Evolutionary conservation across 2,113 vertebrate genomes (phyloP).

Genomic region (Eublepharis macularius): DNA sequence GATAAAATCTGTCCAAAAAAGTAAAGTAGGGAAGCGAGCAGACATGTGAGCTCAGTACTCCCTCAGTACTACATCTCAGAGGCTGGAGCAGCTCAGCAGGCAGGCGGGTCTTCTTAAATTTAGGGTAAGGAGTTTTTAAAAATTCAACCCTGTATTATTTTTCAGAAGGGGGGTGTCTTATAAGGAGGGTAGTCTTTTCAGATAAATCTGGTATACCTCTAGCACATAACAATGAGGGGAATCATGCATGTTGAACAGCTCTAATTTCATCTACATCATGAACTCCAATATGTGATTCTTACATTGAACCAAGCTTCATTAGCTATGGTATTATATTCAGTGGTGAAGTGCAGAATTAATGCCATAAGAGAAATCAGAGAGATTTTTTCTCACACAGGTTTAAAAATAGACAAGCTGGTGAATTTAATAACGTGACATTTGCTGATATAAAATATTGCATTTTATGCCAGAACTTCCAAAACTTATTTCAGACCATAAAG

Average conservation of each 20-base stretch:
- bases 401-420: background rate
- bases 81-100: no score
- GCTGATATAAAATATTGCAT: background rate
- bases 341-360: background rate
- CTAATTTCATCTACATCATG: background rate
- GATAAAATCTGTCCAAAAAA: background rate
- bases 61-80: no score
- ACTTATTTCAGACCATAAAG: background rate
- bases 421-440: background rate
- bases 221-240: background rate
- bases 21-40: background rate
- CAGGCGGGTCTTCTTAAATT: no score
- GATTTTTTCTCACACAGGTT: background rate
- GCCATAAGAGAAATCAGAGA: background rate
- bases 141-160: no score
- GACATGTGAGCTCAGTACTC: no score
- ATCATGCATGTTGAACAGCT: background rate
- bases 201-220: no score
- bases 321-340: no score
- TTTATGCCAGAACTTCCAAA: conserved; percentile 9
- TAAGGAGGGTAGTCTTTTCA: no score
- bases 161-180: background rate
- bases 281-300: background rate
- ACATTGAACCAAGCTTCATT: background rate
- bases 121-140: no score